A percentile compares a stretch with the other conserved stretches of the same genome.
Conservation (phyloP, 1,140 invertebrate species). For the Oedothorax gibbosus region DNA sequence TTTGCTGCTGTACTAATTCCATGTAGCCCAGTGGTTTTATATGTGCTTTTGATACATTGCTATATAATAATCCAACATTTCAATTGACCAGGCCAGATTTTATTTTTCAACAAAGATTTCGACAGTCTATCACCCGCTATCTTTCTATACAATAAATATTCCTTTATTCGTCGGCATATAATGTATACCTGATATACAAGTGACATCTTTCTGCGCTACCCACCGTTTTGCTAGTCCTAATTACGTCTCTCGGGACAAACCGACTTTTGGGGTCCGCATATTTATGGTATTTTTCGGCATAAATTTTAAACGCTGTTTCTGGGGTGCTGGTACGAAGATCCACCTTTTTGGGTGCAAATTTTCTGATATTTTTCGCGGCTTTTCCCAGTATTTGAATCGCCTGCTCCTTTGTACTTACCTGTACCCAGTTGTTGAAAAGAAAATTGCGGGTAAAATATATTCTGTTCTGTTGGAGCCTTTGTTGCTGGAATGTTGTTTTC, state of each 20-base stretch:
- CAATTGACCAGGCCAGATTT: too few relatives aligned
- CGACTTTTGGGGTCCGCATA: slow-evolving; percentile 9
- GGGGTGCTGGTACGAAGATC: background rate
- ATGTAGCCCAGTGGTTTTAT: too few relatives aligned
- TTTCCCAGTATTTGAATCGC: background rate
- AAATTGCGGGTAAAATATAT: background rate
- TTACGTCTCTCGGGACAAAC: slow-evolving; percentile 40
- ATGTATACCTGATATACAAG: slow-evolving; percentile 45
- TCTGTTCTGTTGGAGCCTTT: background rate
- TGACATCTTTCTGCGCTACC: slow-evolving; percentile 1
- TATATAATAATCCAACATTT: too few relatives aligned
- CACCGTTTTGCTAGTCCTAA: slow-evolving; percentile 37
- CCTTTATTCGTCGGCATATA: slow-evolving; percentile 13
- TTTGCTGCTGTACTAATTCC: too few relatives aligned
- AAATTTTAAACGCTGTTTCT: slow-evolving; percentile 27
- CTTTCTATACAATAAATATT: slow-evolving; percentile 33
- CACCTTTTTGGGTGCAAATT: slow-evolving; percentile 54
- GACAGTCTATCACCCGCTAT: background rate
- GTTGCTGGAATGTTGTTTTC: background rate
- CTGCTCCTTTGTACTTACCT: background rate
- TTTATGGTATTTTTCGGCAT: slow-evolving; percentile 49
- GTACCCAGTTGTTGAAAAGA: background rate
- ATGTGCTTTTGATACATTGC: too few relatives aligned
- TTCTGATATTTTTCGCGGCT: slow-evolving; percentile 17
- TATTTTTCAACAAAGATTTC: background rate